These are phyloP conservation scores for Meleagris gallopavo DNA, from an alignment of 2,113 vertebrate genomes.

Conservation along the genomic window DNA sequence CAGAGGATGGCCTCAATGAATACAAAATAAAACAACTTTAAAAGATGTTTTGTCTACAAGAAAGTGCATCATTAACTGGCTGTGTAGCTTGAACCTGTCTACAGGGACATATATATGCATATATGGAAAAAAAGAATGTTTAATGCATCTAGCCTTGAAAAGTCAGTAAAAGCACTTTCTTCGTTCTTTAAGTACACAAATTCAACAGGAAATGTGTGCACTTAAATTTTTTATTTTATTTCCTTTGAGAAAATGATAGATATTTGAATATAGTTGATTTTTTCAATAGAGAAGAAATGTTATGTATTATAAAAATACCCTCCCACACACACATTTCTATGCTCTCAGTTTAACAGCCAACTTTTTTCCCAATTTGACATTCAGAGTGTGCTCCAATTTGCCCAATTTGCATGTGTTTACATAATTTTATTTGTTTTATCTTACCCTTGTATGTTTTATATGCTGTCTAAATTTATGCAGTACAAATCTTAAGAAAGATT, in stretches of 20 bases:
- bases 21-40: conserved; percentile 22
- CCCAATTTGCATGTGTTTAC: not conserved
- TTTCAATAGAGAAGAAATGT: not conserved
- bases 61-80: not conserved
- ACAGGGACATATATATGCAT: not conserved
- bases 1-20: conserved; percentile 16
- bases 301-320: not conserved
- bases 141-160: conserved; percentile 7
- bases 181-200: not conserved
- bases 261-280: not conserved
- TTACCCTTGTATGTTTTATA: not conserved
- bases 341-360: not conserved
- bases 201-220: not conserved
- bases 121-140: conserved; percentile 3
- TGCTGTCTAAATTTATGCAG: not conserved
- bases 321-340: not conserved
- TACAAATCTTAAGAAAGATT: not conserved
- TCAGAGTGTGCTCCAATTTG: not conserved
- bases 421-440: not conserved
- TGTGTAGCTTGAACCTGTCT: conserved; percentile 22
- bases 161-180: not conserved
- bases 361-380: not conserved
- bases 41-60: not conserved
- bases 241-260: not conserved
- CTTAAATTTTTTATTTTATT: not conserved